These are phyloP conservation scores for Rhizoglyphus robini DNA, from an alignment of 1,140 invertebrate species.

Conservation along the genomic window DNA sequence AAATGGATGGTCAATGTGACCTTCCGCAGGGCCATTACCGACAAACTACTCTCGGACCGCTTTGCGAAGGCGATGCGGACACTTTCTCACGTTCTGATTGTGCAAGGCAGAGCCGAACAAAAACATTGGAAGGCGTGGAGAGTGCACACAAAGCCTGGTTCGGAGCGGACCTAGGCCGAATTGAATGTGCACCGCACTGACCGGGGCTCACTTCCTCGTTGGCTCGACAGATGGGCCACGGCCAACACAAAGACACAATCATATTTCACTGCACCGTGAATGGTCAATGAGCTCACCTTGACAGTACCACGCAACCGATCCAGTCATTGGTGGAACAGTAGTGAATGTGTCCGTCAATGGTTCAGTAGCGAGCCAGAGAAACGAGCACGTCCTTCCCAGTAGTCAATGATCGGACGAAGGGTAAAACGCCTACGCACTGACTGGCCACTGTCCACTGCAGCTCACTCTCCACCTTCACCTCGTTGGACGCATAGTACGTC, in stretches of 20 bases:
- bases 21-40: slow-evolving; percentile 1
- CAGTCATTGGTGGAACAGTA: background rate
- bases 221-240: slow-evolving; percentile 2
- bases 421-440: background rate
- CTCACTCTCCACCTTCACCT: background rate
- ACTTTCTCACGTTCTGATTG: slow-evolving; percentile 14
- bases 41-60: background rate
- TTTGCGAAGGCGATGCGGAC: background rate
- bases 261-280: background rate
- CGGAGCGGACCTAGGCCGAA: background rate
- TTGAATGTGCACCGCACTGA: too few species aligned
- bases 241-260: background rate
- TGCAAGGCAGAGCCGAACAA: background rate
- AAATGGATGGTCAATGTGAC: slow-evolving; percentile 6
- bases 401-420: background rate
- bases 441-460: background rate
- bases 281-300: too few species aligned
- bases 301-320: background rate
- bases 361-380: too few species aligned
- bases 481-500: background rate
- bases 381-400: too few species aligned
- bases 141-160: background rate
- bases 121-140: slow-evolving; percentile 9
- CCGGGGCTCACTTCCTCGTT: slow-evolving; percentile 6
- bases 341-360: background rate